A percentile compares a stretch with the other conserved stretches of the same genome.
Evolutionary conservation across 2,888 invertebrate genomes (phyloP).

Genomic region (Eristalinus aeneus): DNA sequence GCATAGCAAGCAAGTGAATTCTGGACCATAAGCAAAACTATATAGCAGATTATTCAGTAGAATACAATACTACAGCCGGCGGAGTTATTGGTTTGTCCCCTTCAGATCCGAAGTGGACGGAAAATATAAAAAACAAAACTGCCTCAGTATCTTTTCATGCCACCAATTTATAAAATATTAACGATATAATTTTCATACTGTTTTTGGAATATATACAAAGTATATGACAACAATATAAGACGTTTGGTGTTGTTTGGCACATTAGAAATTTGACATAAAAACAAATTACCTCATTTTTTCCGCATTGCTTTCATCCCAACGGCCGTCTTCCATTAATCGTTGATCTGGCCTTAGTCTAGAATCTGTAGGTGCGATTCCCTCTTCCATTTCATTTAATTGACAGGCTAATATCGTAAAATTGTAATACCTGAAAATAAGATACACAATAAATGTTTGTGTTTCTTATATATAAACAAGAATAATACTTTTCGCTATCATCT

Average conservation of each 20-base stretch:
- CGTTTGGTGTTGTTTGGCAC: neutral
- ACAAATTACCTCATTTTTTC: slow-evolving; percentile 85
- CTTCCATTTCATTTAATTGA: slow-evolving; percentile 97
- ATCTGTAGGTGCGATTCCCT: slow-evolving; percentile 96
- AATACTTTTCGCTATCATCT: slow-evolving; percentile 84
- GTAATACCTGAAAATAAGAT: slow-evolving; percentile 85
- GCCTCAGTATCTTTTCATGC: too few species aligned
- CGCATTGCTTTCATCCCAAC: slow-evolving; percentile 94
- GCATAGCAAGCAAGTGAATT: too few species aligned
- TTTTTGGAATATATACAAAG: too few species aligned
- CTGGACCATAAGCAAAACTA: too few species aligned
- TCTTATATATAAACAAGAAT: neutral
- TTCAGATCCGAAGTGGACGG: too few species aligned
- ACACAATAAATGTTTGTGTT: neutral
- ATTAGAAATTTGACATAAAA: neutral
- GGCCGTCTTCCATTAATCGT: slow-evolving; percentile 96
- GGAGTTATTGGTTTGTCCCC: too few species aligned
- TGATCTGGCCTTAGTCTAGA: slow-evolving; percentile 96
- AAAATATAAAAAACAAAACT: too few species aligned
- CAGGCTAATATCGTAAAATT: slow-evolving; percentile 97
- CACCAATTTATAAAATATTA: too few species aligned
- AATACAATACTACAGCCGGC: too few species aligned
- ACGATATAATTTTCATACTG: too few species aligned
- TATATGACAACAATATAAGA: neutral
- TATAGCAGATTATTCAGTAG: too few species aligned